Percentiles rank a stretch among this genome's conserved stretches.
These are phyloP conservation scores for Phymanthus crucifer DNA, from an alignment of 92 coral and sea anemone species.

Conservation along the genomic window DNA sequence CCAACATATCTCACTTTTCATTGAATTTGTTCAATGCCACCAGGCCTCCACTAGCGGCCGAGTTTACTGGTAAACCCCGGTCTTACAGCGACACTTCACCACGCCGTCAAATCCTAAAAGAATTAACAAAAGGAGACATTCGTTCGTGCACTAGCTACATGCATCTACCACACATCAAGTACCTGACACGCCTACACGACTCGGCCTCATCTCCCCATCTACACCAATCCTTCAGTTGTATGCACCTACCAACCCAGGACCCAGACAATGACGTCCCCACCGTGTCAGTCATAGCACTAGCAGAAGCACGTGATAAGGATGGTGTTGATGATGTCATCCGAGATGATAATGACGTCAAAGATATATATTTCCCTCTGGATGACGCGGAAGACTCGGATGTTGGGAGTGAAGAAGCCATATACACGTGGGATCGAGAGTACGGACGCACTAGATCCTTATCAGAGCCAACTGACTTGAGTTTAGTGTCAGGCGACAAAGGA, in stretches of 20 bases:
- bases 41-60: slow-evolving; percentile 45
- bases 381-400: slow-evolving; percentile 25
- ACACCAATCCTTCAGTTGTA: slow-evolving; percentile 42
- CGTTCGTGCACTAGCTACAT: slow-evolving; percentile 44
- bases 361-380: not conserved
- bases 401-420: slow-evolving; percentile 23
- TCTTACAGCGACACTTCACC: slow-evolving; percentile 45
- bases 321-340: slow-evolving; percentile 18
- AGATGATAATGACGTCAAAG: slow-evolving; percentile 18
- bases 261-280: slow-evolving; percentile 30
- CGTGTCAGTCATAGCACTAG: slow-evolving; percentile 45
- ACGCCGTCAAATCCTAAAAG: slow-evolving; percentile 11
- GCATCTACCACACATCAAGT: slow-evolving; percentile 33
- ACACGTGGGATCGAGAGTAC: slow-evolving; percentile 41
- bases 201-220: slow-evolving; percentile 22
- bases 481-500: not conserved
- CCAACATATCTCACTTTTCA: not conserved
- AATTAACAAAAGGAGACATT: slow-evolving; percentile 6
- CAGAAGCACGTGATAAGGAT: slow-evolving; percentile 32
- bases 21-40: not conserved
- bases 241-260: slow-evolving; percentile 30
- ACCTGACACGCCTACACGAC: not conserved
- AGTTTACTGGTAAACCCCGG: slow-evolving; percentile 25
- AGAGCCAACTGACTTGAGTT: slow-evolving; percentile 15
- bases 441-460: slow-evolving; percentile 44